These are phyloP conservation scores for Parauchenoglanis ngamensis DNA, from an alignment of 2,797 vertebrate species.

Conservation along the genomic window DNA sequence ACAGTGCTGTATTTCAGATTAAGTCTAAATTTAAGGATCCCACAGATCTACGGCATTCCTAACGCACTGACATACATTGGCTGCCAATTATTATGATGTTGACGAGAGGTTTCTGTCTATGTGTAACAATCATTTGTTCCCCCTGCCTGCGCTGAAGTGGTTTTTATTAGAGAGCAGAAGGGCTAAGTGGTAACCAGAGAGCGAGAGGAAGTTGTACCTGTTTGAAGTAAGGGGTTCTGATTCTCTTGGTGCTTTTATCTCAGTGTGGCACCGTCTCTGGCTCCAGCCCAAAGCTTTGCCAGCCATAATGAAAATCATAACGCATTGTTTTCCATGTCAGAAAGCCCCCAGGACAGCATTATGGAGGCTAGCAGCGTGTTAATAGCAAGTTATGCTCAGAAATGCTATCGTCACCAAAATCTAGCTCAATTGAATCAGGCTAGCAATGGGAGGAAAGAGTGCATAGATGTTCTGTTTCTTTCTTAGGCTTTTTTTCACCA, in stretches of 20 bases:
- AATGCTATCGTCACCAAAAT: constrained; percentile 4
- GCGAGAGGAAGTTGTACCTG: constrained; percentile 69
- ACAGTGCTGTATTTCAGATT: not conserved
- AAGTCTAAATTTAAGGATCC: not conserved
- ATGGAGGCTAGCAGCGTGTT: constrained; percentile 52
- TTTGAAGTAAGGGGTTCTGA: constrained; percentile 70
- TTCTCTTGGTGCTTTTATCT: constrained; percentile 75
- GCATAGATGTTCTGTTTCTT: not conserved
- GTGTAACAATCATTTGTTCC: constrained; percentile 28
- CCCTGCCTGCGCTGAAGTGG: constrained; percentile 59
- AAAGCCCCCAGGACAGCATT: constrained; percentile 62
- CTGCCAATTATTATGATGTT: constrained; percentile 8
- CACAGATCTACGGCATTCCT: not conserved
- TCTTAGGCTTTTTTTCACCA: not conserved
- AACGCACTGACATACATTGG: not conserved
- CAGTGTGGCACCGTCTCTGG: constrained; percentile 62
- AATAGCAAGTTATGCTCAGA: constrained; percentile 30
- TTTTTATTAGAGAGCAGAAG: constrained; percentile 71
- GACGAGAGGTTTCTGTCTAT: constrained; percentile 30
- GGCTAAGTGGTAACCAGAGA: constrained; percentile 67
- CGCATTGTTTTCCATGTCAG: constrained; percentile 65
- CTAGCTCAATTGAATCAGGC: not conserved
- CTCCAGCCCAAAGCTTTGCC: constrained; percentile 44
- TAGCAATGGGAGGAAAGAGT: not conserved
- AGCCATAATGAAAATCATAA: constrained; percentile 79